Base-by-base conservation (phyloP, 2,113 vertebrate species). In the Reinhardtius hippoglossoides region DNA sequence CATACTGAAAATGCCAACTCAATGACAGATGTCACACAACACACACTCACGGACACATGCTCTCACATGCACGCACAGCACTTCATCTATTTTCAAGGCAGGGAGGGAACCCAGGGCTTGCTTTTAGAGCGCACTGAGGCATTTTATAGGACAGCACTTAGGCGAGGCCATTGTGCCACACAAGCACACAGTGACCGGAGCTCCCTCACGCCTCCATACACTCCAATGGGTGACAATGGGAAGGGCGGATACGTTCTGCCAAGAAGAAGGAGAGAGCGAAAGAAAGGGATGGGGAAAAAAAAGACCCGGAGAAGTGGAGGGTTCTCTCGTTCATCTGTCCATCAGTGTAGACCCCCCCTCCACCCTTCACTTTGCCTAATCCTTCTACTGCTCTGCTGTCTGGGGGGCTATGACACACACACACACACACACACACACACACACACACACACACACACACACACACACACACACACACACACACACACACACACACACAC, bases 111-210 rank as follows among this genome's bases (percentile, higher is more conserved):
- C 83, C 73, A 62, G 78, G 82, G 82, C 72, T 85, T 82, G 84
- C 90, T 92, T 93, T 93, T 94, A 85, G 89, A 91, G 91, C 81
- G 92, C 92, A 92, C 77, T 93, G 89, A 92, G 93, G 91, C 91
- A 90, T 91, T 94, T 95, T 94, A 93, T 94, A 91, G 92, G 92
- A 93, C 92, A 94, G 92, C 91, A 94, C 93, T 93, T 92, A 94
- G 89, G 78, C 91, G 14, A 74, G 78, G 84, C 87, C 91, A 93
- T 93, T 95, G 93, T 94, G 83, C 81, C 80, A 89, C 79, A 83
- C 85, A 88, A 89, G 85, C 90, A 86, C 90, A 80, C 83, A 79
- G 86, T 83, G 80, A 77, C 86, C 70, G 71, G 87, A 73, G 84
- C 87, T 81, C 86, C 83, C 89, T 94, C 92, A 93, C 82, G 88